These are phyloP conservation scores for Xylocopa sonorina DNA, from an alignment of 1,140 invertebrate species.

Conservation along the genomic window DNA sequence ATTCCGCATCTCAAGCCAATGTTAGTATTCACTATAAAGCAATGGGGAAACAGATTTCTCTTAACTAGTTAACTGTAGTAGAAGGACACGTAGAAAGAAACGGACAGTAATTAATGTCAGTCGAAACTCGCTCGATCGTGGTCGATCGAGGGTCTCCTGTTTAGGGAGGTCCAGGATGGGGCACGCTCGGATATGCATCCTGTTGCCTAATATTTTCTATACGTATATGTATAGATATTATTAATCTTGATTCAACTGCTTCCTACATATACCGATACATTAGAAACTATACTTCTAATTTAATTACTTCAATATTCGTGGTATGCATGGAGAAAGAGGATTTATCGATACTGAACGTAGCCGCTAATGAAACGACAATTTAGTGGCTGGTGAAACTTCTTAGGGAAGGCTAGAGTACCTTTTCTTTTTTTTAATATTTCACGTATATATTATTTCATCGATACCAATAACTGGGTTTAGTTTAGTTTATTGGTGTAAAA, in stretches of 20 bases:
- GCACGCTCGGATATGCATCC: conserved; percentile 18
- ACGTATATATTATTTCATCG: neutral
- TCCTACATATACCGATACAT: neutral
- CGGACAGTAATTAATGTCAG: conserved; percentile 6
- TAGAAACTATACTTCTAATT: neutral
- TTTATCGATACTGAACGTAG: neutral
- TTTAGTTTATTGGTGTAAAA: neutral
- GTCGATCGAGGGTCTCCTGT: conserved; percentile 10
- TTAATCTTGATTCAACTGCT: neutral
- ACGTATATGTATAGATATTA: neutral
- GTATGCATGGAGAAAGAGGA: conserved; percentile 34
- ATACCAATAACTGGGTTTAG: neutral
- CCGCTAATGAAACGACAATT: neutral
- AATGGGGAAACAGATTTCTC: neutral
- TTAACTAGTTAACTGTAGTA: conserved; percentile 44
- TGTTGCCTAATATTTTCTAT: neutral
- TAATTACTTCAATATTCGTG: too few species aligned
- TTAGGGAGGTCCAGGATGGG: conserved; percentile 28
- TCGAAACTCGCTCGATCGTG: conserved; percentile 7
- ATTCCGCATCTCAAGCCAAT: conserved; percentile 75
- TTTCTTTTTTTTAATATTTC: neutral
- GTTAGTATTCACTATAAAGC: conserved; percentile 77
- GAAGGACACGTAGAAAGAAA: conserved; percentile 23
- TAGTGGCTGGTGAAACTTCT: neutral
- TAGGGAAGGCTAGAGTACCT: neutral